Base-by-base conservation (phyloP, 1,140 invertebrate species). In the Nasonia longicornis region DNA sequence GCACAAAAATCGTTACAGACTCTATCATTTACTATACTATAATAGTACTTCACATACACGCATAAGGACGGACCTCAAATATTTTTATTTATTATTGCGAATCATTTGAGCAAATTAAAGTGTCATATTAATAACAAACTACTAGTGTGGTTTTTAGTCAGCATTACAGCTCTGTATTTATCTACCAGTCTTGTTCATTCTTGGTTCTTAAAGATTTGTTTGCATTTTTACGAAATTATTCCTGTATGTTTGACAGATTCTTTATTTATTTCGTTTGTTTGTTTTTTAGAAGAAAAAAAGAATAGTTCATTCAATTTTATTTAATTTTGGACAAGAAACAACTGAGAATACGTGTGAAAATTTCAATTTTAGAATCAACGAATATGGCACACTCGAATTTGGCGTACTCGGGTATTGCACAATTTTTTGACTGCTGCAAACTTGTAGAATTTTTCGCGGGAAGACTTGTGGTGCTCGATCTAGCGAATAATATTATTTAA, bases 111-210 rank as follows among this genome's bases (percentile, higher is more conserved):
- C 3, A 20, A 20, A 63, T 63, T n/a, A 3, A 7, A 63, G 4
- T 63, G 58, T 63, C 58, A n/a, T n/a, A 26, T 67, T 67, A 16
- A 1, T n/a, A 67, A n/a, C 26, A n/a, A 67, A 12, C 16, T 26
- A 67, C 22, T 67, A 35, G 31, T 35, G 31, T 35, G 31, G 2
- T 12, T 16, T 63, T 67, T 20, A 67, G 29, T 67, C 58, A 86
- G 77, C 80, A 87, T 81, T 85, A 85, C 80, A 86, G 82, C 84
- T 84, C 79, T 81, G 82, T 84, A 73, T 85, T 86, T 86, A 67
- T 86, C 86, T 88, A 87, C 86, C 88, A 89, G 88, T 89, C 88
- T 89, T 89, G 86, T 86, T 88, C 82, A 81, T 85, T 88, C 86
- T 87, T 86, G 85, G 70, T 87, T 85, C 81, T 82, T 89, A 58